Evolutionary conservation across 2,888 invertebrate species (phyloP).

Genomic region (Hymenopus coronatus): DNA sequence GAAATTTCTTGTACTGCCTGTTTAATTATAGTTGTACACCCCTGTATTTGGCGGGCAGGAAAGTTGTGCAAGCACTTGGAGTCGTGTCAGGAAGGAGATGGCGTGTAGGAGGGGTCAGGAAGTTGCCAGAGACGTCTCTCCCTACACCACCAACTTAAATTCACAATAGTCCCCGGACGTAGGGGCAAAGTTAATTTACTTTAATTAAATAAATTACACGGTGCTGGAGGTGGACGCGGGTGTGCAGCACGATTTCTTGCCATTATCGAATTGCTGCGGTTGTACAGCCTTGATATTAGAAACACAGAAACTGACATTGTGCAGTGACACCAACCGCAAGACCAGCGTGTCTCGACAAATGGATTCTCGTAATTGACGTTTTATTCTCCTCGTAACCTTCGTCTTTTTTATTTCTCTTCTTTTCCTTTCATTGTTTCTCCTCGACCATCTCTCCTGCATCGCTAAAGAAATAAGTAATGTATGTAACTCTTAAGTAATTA

Average conservation of each 20-base stretch:
- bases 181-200: slow-evolving; percentile 34
- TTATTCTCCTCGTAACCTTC: slow-evolving; percentile 14
- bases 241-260: slow-evolving; percentile 17
- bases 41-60: background rate
- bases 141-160: background rate
- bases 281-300: background rate
- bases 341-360: slow-evolving; percentile 17
- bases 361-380: slow-evolving; percentile 27
- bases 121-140: background rate
- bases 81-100: background rate
- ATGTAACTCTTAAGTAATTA: background rate
- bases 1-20: too few relatives aligned
- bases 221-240: slow-evolving; percentile 17
- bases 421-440: background rate
- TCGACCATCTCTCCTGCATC: background rate
- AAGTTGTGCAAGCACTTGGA: background rate
- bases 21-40: background rate
- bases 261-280: slow-evolving; percentile 35
- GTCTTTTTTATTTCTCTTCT: slow-evolving; percentile 1
- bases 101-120: background rate
- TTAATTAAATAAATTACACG: slow-evolving; percentile 36
- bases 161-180: background rate
- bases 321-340: background rate
- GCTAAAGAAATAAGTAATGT: background rate
- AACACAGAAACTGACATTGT: background rate